Evolutionary conservation across 2,113 vertebrate species (phyloP).

Genomic region (Furnarius figulus): DNA sequence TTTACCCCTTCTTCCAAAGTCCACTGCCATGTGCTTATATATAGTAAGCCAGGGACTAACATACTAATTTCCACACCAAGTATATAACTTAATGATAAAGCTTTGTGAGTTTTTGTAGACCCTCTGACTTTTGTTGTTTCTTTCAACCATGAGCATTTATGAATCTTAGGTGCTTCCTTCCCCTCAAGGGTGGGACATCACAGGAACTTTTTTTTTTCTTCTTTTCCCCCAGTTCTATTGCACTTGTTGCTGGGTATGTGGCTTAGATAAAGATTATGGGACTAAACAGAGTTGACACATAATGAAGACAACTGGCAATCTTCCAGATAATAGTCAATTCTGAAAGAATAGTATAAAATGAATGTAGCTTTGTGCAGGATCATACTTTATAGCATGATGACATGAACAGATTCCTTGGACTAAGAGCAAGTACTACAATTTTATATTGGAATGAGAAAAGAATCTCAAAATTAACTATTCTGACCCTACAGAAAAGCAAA

Average conservation of each 20-base stretch:
- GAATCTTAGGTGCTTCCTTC: neutral
- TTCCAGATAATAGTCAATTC: neutral
- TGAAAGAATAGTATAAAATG: neutral
- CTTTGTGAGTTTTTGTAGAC: neutral
- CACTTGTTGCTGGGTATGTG: neutral
- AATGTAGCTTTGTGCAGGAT: neutral
- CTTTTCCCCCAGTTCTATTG: rapidly evolving
- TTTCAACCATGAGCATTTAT: neutral
- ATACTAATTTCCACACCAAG: neutral
- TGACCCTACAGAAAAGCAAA: neutral
- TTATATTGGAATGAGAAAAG: neutral
- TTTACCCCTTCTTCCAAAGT: neutral
- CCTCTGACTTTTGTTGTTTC: neutral
- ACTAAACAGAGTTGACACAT: neutral
- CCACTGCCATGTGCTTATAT: neutral
- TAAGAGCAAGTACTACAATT: neutral
- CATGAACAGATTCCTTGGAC: neutral
- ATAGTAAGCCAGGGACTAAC: neutral
- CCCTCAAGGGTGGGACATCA: neutral
- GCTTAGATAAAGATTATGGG: neutral
- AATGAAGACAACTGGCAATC: neutral
- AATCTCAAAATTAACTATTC: neutral
- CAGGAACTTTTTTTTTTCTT: neutral
- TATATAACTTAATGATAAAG: neutral
- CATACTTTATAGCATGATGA: neutral